Percentiles rank a stretch among this genome's conserved stretches.
phyloP scores from a whole-genome alignment of 2,888 invertebrate genomes.

The Eledone cirrhosa region DNA sequence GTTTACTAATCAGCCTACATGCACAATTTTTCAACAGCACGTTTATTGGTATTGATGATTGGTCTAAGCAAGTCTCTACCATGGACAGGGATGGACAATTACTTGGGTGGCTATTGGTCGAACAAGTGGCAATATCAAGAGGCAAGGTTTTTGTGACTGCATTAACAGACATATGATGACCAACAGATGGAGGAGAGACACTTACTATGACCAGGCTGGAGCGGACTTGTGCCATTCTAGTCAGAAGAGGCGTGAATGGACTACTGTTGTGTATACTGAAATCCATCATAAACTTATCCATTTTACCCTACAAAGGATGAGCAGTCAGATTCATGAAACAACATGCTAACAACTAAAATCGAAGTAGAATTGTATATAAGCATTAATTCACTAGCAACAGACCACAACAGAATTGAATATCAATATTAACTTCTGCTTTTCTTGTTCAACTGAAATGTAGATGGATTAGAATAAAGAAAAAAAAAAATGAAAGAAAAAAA shows the following conservation, averaged over 20 bases:
- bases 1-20: conserved; percentile 1
- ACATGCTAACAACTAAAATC: conserved; percentile 9
- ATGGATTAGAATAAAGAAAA: background rate
- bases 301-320: conserved; percentile 56
- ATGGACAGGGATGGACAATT: background rate
- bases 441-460: background rate
- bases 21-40: background rate
- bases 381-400: background rate
- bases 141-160: conserved; percentile 6
- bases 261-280: conserved; percentile 57
- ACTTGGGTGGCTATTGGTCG: background rate
- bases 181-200: conserved; percentile 33
- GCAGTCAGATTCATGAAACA: conserved; percentile 28
- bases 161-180: conserved; percentile 21
- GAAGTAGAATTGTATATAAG: background rate
- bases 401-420: background rate
- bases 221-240: conserved; percentile 55
- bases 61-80: background rate
- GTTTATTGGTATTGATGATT: background rate
- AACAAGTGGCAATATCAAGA: background rate
- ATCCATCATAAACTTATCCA: conserved; percentile 60
- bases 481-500: background rate
- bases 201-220: conserved; percentile 60
- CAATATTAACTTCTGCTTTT: background rate
- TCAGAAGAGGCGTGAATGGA: conserved; percentile 61